phyloP scores from a whole-genome alignment of 2,797 vertebrate genomes.

The Sebastes paucispinis region DNA sequence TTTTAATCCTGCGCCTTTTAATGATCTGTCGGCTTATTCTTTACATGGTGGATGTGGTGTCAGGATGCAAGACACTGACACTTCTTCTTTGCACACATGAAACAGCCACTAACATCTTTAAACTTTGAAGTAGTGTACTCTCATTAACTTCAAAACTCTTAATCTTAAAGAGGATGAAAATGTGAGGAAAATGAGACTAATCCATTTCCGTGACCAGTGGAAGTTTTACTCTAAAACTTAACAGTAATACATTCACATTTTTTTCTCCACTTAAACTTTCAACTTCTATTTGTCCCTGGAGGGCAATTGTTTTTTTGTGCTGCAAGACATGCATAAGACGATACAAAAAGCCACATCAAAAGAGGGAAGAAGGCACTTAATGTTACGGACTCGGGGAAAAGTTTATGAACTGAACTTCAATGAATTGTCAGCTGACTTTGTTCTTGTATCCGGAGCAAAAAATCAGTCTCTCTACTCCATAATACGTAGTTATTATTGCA shows the following conservation, averaged over 20 bases:
- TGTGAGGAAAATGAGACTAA: slow-evolving; percentile 34
- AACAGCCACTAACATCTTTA: slow-evolving; percentile 27
- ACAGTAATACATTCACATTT: neutral
- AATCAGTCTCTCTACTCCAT: neutral
- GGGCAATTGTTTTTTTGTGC: no score
- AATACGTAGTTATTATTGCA: neutral
- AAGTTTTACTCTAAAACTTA: neutral
- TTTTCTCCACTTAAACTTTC: neutral
- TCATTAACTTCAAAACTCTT: slow-evolving; percentile 47
- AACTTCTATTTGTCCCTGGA: neutral
- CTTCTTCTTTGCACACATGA: slow-evolving; percentile 19
- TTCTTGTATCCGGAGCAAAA: neutral
- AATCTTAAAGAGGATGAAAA: slow-evolving; percentile 41
- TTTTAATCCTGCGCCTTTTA: slow-evolving; percentile 62
- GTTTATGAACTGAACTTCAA: neutral
- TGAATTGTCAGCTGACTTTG: neutral
- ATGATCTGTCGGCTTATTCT: slow-evolving; percentile 71
- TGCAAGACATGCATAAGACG: neutral
- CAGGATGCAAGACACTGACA: slow-evolving; percentile 47
- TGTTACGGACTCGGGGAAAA: no score
- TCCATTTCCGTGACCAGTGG: neutral
- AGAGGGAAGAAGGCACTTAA: no score
- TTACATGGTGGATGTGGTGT: slow-evolving; percentile 42
- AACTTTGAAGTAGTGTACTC: slow-evolving; percentile 57
- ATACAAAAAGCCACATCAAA: neutral